Percentiles rank a stretch among this genome's conserved stretches.
phyloP scores from a whole-genome alignment of 2,797 vertebrate species.

The Limosa lapponica region DNA sequence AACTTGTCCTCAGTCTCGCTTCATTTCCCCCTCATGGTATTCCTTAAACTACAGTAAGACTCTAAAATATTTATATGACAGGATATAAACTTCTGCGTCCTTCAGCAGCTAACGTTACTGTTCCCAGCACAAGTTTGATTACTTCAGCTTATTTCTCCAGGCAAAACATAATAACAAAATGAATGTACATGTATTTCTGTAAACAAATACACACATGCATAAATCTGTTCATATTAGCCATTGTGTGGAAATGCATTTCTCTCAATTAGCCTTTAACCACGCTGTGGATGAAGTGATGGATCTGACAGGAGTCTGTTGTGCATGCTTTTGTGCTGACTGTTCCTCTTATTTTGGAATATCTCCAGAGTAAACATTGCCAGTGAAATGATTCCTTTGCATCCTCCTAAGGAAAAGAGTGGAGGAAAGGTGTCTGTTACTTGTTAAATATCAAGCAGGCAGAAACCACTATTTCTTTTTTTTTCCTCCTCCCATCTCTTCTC shows the following conservation, averaged over 20 bases:
- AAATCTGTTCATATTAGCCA: background rate
- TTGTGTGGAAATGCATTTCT: conserved; percentile 11
- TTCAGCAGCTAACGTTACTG: background rate
- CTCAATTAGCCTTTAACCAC: conserved; percentile 17
- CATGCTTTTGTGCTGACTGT: background rate
- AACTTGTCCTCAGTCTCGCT: background rate
- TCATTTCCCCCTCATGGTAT: background rate
- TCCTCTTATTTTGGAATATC: conserved; percentile 8
- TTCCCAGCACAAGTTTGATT: background rate
- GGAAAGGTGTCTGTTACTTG: background rate
- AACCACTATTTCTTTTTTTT: background rate
- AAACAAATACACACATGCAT: background rate
- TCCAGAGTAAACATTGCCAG: conserved; percentile 48
- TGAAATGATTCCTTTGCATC: background rate
- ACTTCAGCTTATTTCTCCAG: conserved; percentile 37
- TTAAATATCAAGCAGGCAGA: background rate
- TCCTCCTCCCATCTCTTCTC: background rate
- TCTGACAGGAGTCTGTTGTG: conserved; percentile 6
- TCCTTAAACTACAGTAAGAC: conserved; percentile 8
- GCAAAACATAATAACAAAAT: background rate
- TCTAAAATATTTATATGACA: background rate
- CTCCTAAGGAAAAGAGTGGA: background rate
- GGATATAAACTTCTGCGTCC: background rate
- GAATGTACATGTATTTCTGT: background rate
- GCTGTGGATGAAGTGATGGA: background rate